A percentile compares a stretch with the other conserved stretches of the same genome.
Evolutionary conservation across 2,113 vertebrate genomes (phyloP).

Genomic region (Balaenoptera acutorostrata): DNA sequence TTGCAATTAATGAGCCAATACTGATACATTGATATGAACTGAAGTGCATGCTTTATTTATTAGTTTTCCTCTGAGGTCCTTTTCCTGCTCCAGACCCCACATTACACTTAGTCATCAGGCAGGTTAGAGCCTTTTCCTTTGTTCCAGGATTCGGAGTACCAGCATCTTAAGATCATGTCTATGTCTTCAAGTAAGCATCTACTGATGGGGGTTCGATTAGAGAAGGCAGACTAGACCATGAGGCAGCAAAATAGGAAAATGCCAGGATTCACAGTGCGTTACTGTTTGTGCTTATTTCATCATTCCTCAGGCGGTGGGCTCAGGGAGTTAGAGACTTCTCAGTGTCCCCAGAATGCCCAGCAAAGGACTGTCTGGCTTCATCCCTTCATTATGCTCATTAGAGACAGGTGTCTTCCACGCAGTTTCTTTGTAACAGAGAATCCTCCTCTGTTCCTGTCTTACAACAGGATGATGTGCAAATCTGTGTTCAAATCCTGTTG

Average conservation of each 20-base stretch:
- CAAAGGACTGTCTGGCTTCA: neutral
- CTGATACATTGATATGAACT: too few species aligned
- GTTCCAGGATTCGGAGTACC: neutral
- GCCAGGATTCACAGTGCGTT: fast-evolving
- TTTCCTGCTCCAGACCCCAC: too few species aligned
- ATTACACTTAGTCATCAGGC: neutral
- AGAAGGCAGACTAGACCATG: fast-evolving
- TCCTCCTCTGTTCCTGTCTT: neutral
- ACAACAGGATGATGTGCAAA: fast-evolving
- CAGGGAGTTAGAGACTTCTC: fast-evolving
- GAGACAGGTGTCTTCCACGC: neutral
- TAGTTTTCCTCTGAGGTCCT: neutral
- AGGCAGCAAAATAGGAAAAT: fast-evolving
- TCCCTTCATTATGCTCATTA: neutral
- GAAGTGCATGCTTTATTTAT: fast-evolving
- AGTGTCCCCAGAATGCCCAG: neutral
- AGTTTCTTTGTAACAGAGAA: fast-evolving
- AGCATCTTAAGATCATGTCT: neutral
- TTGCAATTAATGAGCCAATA: too few species aligned
- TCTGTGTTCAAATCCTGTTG: neutral
- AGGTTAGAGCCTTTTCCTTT: neutral
- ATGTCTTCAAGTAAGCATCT: too few species aligned
- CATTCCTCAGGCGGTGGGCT: neutral
- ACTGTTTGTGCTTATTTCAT: fast-evolving
- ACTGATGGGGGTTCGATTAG: neutral